phyloP scores from a whole-genome alignment of 2,113 vertebrate species.

The Hystrix brachyura region DNA sequence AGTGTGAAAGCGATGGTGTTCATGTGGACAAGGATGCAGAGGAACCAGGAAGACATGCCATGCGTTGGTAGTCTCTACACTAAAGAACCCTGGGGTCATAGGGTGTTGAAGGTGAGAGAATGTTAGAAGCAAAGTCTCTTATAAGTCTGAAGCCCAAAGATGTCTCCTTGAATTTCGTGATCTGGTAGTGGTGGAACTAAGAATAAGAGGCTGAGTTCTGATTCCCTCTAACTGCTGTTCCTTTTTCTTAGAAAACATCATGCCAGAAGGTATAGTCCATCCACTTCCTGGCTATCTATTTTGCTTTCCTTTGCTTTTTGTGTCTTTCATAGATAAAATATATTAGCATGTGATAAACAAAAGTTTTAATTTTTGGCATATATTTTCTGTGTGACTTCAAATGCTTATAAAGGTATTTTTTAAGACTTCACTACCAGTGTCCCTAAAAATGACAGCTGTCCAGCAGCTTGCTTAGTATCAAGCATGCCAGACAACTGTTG shows the following conservation, averaged over 20 bases:
- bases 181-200: neutral
- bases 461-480: neutral
- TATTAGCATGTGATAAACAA: neutral
- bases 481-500: neutral
- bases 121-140: neutral
- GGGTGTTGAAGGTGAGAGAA: neutral
- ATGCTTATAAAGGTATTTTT: neutral
- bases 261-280: neutral
- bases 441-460: neutral
- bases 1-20: neutral
- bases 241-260: neutral
- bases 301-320: neutral
- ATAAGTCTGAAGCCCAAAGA: neutral
- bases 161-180: neutral
- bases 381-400: neutral
- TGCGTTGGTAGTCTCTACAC: neutral
- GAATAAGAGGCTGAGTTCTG: neutral
- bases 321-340: neutral
- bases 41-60: accelerated
- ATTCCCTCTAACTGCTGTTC: neutral
- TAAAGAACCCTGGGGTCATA: neutral
- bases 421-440: neutral
- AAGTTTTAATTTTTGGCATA: neutral
- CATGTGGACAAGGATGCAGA: neutral
- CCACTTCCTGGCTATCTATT: neutral